Conservation (phyloP, 2,797 vertebrate genomes). For the Rhynchonycteris naso region DNA sequence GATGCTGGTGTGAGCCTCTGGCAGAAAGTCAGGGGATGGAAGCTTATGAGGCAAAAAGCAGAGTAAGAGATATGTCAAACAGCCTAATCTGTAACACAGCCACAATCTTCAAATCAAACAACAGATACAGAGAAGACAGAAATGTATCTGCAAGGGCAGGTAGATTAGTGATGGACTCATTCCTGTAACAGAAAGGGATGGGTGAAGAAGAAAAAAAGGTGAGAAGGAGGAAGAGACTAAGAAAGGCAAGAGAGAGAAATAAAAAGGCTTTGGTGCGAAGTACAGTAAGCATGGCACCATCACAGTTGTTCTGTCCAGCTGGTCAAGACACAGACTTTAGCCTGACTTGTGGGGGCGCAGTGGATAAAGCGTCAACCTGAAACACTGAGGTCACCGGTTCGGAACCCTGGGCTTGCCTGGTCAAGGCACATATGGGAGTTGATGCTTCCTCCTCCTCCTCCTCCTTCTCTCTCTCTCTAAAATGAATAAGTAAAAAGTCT, state of each 20-base stretch:
- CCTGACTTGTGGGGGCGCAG: too few species aligned
- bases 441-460: too few species aligned
- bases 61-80: not conserved
- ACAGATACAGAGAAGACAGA: not conserved
- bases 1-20: not conserved
- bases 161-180: not conserved
- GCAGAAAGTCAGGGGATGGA: not conserved
- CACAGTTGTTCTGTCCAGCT: not conserved
- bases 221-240: not conserved
- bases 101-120: not conserved
- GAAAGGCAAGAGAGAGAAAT: not conserved
- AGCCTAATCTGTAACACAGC: not conserved
- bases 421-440: too few species aligned
- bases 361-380: too few species aligned
- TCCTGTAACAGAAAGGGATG: not conserved
- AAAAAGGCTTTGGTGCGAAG: not conserved
- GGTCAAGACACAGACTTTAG: not conserved
- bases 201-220: not conserved
- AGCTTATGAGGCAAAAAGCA: not conserved
- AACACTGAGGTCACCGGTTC: too few species aligned
- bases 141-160: not conserved
- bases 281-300: not conserved
- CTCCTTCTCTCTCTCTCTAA: too few species aligned
- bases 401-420: too few species aligned
- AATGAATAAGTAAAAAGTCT: too few species aligned